These are phyloP conservation scores for Diprion similis DNA, from an alignment of 1,140 invertebrate genomes.

Conservation along the genomic window DNA sequence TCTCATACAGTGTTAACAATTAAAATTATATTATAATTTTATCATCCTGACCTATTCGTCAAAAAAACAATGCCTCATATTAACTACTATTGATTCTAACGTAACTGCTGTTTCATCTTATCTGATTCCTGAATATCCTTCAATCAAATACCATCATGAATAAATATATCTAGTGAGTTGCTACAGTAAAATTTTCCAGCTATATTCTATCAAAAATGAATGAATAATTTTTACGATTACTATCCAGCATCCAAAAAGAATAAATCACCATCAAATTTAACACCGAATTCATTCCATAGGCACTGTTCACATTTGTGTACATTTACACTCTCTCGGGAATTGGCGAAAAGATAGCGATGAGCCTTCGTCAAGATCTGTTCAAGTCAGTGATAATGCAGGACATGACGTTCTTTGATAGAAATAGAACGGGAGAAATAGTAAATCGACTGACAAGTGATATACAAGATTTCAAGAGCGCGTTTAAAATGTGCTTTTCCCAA, in stretches of 20 bases:
- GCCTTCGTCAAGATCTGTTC: slow-evolving; percentile 84
- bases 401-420: slow-evolving; percentile 89
- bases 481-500: slow-evolving; percentile 90
- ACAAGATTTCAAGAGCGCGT: slow-evolving; percentile 96
- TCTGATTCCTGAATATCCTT: no score
- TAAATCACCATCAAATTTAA: no score
- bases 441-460: slow-evolving; percentile 91
- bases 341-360: slow-evolving; percentile 84
- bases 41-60: no score
- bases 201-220: no score
- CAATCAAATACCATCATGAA: neutral
- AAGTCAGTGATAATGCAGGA: slow-evolving; percentile 85
- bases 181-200: no score
- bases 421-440: slow-evolving; percentile 90
- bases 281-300: slow-evolving; percentile 64
- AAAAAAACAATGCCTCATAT: no score
- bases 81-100: no score
- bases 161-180: neutral
- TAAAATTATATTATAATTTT: no score
- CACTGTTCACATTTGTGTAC: slow-evolving; percentile 87
- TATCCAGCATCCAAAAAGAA: no score
- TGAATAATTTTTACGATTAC: no score
- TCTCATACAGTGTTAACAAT: no score
- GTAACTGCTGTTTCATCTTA: no score
- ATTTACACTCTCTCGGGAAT: slow-evolving; percentile 85